Conservation (phyloP, 2,888 invertebrate genomes). For the Pyrochroa serraticornis region DNA sequence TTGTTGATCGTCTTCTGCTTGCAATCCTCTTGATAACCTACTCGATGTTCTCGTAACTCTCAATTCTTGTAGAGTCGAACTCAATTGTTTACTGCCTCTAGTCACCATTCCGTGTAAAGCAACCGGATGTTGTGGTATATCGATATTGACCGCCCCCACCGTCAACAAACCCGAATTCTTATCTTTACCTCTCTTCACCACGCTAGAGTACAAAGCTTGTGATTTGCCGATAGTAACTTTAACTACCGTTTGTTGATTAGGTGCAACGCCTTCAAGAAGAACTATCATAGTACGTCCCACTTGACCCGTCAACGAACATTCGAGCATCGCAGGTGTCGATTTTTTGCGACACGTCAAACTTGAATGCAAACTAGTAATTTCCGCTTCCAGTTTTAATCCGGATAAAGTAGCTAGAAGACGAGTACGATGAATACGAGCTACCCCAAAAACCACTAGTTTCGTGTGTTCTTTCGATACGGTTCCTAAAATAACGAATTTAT, state of each 20-base stretch:
- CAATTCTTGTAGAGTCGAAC: conserved; percentile 89
- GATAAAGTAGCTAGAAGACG: conserved; percentile 87
- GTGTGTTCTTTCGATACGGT: conserved; percentile 69
- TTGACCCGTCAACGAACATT: conserved; percentile 86
- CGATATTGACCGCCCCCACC: conserved; percentile 86
- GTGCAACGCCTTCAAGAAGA: conserved; percentile 86
- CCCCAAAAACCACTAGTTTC: conserved; percentile 84
- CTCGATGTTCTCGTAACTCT: conserved; percentile 82
- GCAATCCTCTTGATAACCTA: conserved; percentile 66
- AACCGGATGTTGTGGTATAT: conserved; percentile 98
- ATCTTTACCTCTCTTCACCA: conserved; percentile 75
- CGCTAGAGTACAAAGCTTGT: conserved; percentile 88
- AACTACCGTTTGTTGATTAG: conserved; percentile 92
- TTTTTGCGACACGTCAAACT: conserved; percentile 91
- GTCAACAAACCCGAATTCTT: conserved; percentile 83
- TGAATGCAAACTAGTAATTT: conserved; percentile 90
- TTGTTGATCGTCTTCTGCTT: conserved; percentile 54
- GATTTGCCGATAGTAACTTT: conserved; percentile 92
- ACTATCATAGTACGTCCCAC: conserved; percentile 92
- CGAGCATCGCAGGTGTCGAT: conserved; percentile 69
- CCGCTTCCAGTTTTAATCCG: conserved; percentile 92
- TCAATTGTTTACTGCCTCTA: conserved; percentile 89
- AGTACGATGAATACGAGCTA: conserved; percentile 85
- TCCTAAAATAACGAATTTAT: conserved; percentile 27
- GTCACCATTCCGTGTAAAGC: conserved; percentile 98